Evolutionary conservation across 1,140 invertebrate genomes (phyloP).

Genomic region (Metopolophium dirhodum): DNA sequence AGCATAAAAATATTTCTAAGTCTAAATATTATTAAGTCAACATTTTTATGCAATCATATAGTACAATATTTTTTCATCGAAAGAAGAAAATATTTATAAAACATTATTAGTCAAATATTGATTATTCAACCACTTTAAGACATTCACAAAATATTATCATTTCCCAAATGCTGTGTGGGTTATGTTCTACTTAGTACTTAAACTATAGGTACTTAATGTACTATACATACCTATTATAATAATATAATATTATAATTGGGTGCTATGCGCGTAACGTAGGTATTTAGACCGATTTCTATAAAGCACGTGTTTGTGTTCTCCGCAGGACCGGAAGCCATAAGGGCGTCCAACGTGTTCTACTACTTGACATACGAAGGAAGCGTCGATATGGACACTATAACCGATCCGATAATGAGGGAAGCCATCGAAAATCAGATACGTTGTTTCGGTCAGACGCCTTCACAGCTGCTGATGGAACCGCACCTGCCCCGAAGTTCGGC

Average conservation of each 20-base stretch:
- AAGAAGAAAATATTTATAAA: too few species aligned
- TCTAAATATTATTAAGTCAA: too few species aligned
- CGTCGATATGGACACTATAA: constrained; percentile 90
- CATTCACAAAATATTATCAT: too few species aligned
- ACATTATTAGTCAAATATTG: too few species aligned
- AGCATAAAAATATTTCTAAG: too few species aligned
- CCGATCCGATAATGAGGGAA: constrained; percentile 89
- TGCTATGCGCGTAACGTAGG: background rate
- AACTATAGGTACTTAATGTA: too few species aligned
- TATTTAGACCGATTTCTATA: background rate
- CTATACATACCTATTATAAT: too few species aligned
- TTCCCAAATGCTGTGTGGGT: too few species aligned
- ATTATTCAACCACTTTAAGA: too few species aligned
- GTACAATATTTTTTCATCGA: too few species aligned
- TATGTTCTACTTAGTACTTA: background rate
- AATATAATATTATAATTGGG: background rate
- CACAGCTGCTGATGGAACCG: constrained; percentile 94
- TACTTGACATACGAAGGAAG: constrained; percentile 99
- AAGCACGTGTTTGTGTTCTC: background rate
- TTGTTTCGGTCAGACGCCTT: constrained; percentile 98
- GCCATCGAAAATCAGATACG: constrained; percentile 98
- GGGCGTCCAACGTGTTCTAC: constrained; percentile 98
- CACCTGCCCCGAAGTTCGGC: constrained; percentile 97
- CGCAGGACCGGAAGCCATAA: constrained; percentile 91
- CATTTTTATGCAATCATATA: too few species aligned